These are phyloP conservation scores for Carpatolechia fugitivella DNA, from an alignment of 2,888 invertebrate species.

Conservation along the genomic window DNA sequence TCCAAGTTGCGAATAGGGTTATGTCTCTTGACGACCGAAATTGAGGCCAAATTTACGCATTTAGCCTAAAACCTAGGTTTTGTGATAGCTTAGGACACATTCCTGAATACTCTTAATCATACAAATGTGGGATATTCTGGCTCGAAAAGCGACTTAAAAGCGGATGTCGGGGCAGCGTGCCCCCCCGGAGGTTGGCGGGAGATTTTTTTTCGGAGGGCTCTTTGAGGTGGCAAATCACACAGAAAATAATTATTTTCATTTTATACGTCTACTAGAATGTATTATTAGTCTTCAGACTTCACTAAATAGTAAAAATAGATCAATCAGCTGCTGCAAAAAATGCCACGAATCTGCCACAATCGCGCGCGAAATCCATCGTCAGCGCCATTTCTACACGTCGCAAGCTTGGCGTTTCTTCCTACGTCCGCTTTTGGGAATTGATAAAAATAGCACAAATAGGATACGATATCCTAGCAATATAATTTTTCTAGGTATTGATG, in stretches of 20 bases:
- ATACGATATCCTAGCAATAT: conserved; percentile 43
- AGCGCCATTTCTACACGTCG: conserved; percentile 80
- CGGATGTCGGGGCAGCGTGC: conserved; percentile 63
- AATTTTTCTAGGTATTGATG: conserved; percentile 38
- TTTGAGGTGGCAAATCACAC: conserved; percentile 38
- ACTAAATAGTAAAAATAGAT: conserved; percentile 44
- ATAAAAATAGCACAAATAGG: conserved; percentile 65
- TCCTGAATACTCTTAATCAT: conserved; percentile 27
- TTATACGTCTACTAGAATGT: conserved; percentile 46
- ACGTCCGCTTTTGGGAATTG: conserved; percentile 74
- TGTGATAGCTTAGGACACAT: conserved; percentile 33
- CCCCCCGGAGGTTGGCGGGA: conserved; percentile 77
- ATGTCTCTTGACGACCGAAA: conserved; percentile 74
- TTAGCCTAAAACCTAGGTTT: conserved; percentile 35
- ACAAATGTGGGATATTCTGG: conserved; percentile 31
- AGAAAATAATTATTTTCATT: conserved; percentile 32
- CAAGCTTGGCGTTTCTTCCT: conserved; percentile 71
- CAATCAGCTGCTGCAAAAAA: conserved; percentile 71
- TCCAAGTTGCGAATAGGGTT: conserved; percentile 74
- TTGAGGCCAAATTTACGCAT: conserved; percentile 54
- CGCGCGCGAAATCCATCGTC: conserved; percentile 78
- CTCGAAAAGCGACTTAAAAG: conserved; percentile 39
- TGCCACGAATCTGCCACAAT: conserved; percentile 79
- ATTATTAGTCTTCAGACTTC: conserved; percentile 38
- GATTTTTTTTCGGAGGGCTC: conserved; percentile 52